phyloP scores from a whole-genome alignment of 1,140 invertebrate genomes.

The Eurosta solidaginis region DNA sequence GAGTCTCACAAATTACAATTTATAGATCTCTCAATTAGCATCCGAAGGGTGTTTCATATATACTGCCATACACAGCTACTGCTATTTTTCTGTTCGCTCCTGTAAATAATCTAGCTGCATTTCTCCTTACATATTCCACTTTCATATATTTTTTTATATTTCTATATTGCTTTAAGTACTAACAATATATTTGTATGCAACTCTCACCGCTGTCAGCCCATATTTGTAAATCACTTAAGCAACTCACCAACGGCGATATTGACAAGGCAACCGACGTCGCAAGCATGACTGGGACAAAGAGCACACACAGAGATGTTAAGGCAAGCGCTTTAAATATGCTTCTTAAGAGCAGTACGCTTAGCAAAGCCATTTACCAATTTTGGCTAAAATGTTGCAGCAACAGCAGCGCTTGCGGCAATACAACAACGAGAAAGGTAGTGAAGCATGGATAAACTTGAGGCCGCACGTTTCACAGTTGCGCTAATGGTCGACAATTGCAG shows the following conservation, averaged over 20 bases:
- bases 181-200: slow-evolving; percentile 51
- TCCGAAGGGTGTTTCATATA: too few relatives aligned
- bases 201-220: slow-evolving; percentile 44
- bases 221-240: slow-evolving; percentile 43
- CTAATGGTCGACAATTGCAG: slow-evolving; percentile 22
- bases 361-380: slow-evolving; percentile 57
- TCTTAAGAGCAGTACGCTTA: slow-evolving; percentile 32
- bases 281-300: background rate
- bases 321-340: slow-evolving; percentile 28
- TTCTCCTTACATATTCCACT: background rate
- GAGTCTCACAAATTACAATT: too few relatives aligned
- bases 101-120: too few relatives aligned
- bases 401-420: slow-evolving; percentile 16
- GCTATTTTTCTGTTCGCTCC: too few relatives aligned
- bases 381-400: slow-evolving; percentile 50
- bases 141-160: background rate
- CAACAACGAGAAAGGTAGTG: background rate
- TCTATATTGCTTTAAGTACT: background rate
- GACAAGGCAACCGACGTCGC: slow-evolving; percentile 22
- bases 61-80: too few relatives aligned
- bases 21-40: too few relatives aligned
- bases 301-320: background rate
- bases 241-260: slow-evolving; percentile 26
- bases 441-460: slow-evolving; percentile 20
- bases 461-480: background rate